These are phyloP conservation scores for Chaetogeoica ovagalla DNA, from an alignment of 2,888 invertebrate species.

Conservation along the genomic window DNA sequence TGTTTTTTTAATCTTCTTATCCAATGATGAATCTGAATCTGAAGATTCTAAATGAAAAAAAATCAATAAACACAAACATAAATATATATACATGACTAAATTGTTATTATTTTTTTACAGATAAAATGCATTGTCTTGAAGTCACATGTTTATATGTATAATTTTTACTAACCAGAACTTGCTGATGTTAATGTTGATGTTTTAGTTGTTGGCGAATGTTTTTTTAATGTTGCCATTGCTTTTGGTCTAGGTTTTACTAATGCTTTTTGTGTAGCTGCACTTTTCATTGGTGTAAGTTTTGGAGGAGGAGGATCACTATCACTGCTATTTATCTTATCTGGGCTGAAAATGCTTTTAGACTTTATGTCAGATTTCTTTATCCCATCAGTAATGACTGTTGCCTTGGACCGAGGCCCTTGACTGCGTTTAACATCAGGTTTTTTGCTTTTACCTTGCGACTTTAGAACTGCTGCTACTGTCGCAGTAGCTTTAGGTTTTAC, in stretches of 20 bases:
- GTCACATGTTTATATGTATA: background rate
- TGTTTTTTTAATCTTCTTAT: slow-evolving; percentile 37
- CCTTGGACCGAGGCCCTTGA: slow-evolving; percentile 46
- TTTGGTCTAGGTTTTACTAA: slow-evolving; percentile 60
- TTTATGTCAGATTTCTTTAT: slow-evolving; percentile 53
- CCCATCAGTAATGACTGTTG: slow-evolving; percentile 49
- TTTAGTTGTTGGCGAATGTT: slow-evolving; percentile 53
- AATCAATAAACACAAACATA: background rate
- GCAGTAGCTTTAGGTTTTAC: slow-evolving; percentile 44
- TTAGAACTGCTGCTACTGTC: slow-evolving; percentile 41
- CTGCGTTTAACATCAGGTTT: slow-evolving; percentile 46
- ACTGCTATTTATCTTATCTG: slow-evolving; percentile 75
- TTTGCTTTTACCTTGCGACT: slow-evolving; percentile 40
- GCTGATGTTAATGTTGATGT: slow-evolving; percentile 53
- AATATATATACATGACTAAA: background rate
- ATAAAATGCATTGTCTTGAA: background rate
- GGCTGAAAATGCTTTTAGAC: slow-evolving; percentile 71
- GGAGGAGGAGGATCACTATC: slow-evolving; percentile 60
- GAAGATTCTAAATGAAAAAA: slow-evolving; percentile 30
- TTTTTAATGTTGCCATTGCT: slow-evolving; percentile 55
- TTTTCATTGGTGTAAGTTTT: slow-evolving; percentile 61
- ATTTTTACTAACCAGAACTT: slow-evolving; percentile 49
- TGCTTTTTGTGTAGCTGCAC: slow-evolving; percentile 52
- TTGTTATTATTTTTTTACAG: background rate
- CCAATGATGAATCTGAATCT: slow-evolving; percentile 48